A percentile compares a stretch with the other conserved stretches of the same genome.
These are phyloP conservation scores for Caenorhabditis sp. DNA, from an alignment of 2,888 invertebrate genomes.

Conservation along the genomic window DNA sequence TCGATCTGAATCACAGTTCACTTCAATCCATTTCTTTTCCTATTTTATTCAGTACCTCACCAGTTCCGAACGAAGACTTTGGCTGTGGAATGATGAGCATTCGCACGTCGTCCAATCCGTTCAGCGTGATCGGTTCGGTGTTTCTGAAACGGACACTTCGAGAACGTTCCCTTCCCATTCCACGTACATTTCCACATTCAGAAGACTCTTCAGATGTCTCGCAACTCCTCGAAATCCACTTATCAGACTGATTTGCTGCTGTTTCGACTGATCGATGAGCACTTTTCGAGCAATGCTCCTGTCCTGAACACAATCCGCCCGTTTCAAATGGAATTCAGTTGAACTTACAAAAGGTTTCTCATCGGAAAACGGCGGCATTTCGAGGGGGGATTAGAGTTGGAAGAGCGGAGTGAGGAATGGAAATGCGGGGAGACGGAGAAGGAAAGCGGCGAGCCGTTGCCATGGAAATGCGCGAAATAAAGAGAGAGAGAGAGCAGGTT, in stretches of 20 bases:
- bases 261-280: conserved; percentile 75
- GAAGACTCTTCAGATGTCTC: conserved; percentile 89
- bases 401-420: background rate
- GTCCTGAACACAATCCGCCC: conserved; percentile 12
- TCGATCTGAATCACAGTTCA: conserved; percentile 81
- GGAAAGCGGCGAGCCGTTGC: background rate
- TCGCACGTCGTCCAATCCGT: conserved; percentile 84
- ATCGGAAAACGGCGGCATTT: conserved; percentile 21
- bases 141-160: too few species aligned
- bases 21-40: too few species aligned
- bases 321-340: too few species aligned
- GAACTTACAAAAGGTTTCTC: conserved; percentile 24
- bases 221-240: conserved; percentile 89
- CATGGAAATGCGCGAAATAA: background rate
- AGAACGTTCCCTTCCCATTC: background rate
- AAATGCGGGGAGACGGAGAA: background rate
- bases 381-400: too few species aligned
- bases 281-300: conserved; percentile 57
- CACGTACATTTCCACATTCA: conserved; percentile 89
- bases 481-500: too few species aligned
- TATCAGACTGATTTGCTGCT: conserved; percentile 80
- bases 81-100: conserved; percentile 91
- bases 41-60: conserved; percentile 83
- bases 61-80: conserved; percentile 90
- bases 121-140: conserved; percentile 53